Base-by-base conservation (phyloP, 2,797 vertebrate genomes). In the Helicolenus hilgendorfi region DNA sequence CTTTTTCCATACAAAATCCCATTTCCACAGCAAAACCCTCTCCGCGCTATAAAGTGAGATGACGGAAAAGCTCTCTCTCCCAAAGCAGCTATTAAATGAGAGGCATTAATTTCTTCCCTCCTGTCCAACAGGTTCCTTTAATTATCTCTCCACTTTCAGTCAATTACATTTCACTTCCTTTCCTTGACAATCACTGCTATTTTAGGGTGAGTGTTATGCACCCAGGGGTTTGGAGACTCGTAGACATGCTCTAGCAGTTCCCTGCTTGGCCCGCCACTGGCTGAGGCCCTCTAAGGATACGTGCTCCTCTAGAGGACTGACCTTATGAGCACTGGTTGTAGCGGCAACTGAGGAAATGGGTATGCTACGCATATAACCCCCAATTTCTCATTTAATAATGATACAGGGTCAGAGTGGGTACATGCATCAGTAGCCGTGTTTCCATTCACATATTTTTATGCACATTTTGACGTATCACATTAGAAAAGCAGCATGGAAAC, bases 121-220 rank as follows among this genome's bases (percentile, higher is more conserved):
- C 96, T 94, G 95, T 97, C 96, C 96, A 96, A 97, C 95, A 96
- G 95, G 94, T 97, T 96, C 93, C 94, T 96, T 97, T 97, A 97
- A 97, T 97, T 98, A 98, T 97, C 96, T 95, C 95, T 95, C 92
- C 93, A 93, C 96, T 97, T 97, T 97, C 95, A 97, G 96, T 97
- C 97, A 97, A 97, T 98, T 97, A 97, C 96, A 97, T 97, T 96
- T 97, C 95, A 95, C 96, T 97, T 97, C 97, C 97, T 96, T 97
- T 97, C 92, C 95, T 94, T 97, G 97, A 97, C 96, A 97, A 97
- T 98, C 93, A 91, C 93, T 95, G 95, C 97, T 97, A 97, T 98
- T 98, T 97, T 96, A 94, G 92, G 97, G 92, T 89, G 94, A 94
- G 91, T 93, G 94, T 94, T 95, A 92, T 91, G 94, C 95, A 96